A percentile compares a stretch with the other conserved stretches of the same genome.
These are phyloP conservation scores for Amblyjoppa proteus DNA, from an alignment of 2,888 invertebrate species.

Conservation along the genomic window DNA sequence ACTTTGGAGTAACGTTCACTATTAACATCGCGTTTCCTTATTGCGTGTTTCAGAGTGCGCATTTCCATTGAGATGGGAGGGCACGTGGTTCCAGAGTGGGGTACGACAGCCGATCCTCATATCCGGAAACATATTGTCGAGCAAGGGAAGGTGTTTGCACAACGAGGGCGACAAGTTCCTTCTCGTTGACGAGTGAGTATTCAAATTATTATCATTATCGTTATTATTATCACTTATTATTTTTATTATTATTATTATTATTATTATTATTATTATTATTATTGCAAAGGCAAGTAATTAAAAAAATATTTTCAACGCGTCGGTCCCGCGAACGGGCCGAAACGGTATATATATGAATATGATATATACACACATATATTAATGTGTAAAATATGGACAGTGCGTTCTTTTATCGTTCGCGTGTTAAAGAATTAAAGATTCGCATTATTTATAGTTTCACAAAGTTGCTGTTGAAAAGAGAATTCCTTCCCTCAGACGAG, in stretches of 20 bases:
- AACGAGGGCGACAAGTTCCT: constrained; percentile 95
- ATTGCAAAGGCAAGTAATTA: too few species aligned
- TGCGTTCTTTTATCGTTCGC: too few species aligned
- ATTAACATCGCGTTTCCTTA: background rate
- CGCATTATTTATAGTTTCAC: background rate
- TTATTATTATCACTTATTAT: background rate
- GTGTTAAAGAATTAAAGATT: background rate
- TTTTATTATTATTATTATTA: background rate
- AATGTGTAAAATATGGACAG: too few species aligned
- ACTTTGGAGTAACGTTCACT: background rate
- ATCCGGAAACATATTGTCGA: constrained; percentile 92
- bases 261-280: background rate
- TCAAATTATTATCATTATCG: background rate
- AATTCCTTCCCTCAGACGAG: background rate
- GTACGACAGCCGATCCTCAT: constrained; percentile 94
- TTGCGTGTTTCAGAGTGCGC: constrained; percentile 88
- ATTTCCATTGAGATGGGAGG: constrained; percentile 94
- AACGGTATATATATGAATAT: too few species aligned
- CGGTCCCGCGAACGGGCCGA: too few species aligned
- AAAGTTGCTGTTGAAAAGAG: background rate
- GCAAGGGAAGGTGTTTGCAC: constrained; percentile 93
- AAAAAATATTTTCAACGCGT: too few species aligned
- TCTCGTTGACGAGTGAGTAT: constrained; percentile 94
- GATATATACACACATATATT: too few species aligned
- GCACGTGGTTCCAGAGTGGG: constrained; percentile 96